Base-by-base conservation (phyloP, 1,140 invertebrate genomes). In the Idris sp. region DNA sequence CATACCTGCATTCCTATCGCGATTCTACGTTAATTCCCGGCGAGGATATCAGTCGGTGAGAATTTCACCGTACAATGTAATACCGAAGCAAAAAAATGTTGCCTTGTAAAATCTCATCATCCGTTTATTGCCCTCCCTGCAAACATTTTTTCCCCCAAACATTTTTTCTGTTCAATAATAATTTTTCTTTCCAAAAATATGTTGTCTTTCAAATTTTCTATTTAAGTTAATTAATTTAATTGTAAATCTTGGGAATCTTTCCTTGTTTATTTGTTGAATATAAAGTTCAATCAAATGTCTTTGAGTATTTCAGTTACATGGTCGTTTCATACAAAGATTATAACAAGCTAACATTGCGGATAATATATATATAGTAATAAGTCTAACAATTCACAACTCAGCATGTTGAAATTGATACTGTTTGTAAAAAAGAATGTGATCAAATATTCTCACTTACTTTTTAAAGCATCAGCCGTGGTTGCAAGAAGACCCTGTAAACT, bases 401-500 rank as follows among this genome's bases (percentile, higher is more conserved):
- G n/a, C n/a, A n/a, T n/a, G n/a, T n/a, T n/a, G n/a, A n/a, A n/a
- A n/a, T n/a, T n/a, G n/a, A n/a, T n/a, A n/a, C n/a, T n/a, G n/a
- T n/a, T n/a, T n/a, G n/a, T 65, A 62, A 51, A 62, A 65, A 46
- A 53, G 15, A 61, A 53, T 33, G 25, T 41, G 33, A 54, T 69
- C 51, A 73, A 65, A 48, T 46, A 65, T 40, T 31, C 31, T 46
- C 38, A 83, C 86, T 88, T 82, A 92, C 92, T 90, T 88, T 91
- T 90, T 53, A 92, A 81, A 10, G 89, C 89, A 64, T 89, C 83
- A 13, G 90, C 89, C 2, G 91, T 92, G 9, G 90, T 90, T 49
- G 89, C 89, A 49, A 92, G 83, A 22, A 92, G 87, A 68, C 91
- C 91, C 64, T 91, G 89, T 11, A 92, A 86, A 51, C 89, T 90